phyloP scores from a whole-genome alignment of 1,140 invertebrate species.

The Zaprionus africanus region DNA sequence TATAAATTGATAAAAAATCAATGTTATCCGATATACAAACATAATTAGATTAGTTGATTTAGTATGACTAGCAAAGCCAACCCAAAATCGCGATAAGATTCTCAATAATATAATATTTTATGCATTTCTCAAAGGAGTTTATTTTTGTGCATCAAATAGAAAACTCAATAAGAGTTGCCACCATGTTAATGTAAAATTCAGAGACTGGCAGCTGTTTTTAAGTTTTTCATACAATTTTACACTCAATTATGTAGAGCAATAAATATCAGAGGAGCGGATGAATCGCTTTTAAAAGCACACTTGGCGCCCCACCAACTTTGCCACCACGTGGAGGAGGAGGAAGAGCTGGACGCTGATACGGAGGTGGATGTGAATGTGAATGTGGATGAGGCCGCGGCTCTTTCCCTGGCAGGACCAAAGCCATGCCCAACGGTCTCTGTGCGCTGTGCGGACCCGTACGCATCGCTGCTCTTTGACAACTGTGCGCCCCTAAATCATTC shows the following conservation, averaged over 20 bases:
- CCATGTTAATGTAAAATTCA: slow-evolving; percentile 4
- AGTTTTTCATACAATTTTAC: slow-evolving; percentile 61
- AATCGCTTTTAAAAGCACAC: slow-evolving; percentile 78
- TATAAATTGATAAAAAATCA: no score
- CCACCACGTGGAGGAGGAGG: slow-evolving; percentile 12
- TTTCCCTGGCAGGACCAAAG: slow-evolving; percentile 35
- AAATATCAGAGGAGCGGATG: slow-evolving; percentile 72
- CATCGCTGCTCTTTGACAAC: slow-evolving; percentile 83
- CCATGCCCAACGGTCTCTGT: slow-evolving; percentile 14
- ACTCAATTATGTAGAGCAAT: slow-evolving; percentile 77
- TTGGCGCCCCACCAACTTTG: slow-evolving; percentile 58
- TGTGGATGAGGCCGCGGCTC: slow-evolving; percentile 23
- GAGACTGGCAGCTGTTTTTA: slow-evolving; percentile 33
- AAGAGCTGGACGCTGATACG: slow-evolving; percentile 15
- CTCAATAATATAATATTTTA: no score
- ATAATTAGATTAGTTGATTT: no score
- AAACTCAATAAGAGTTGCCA: neutral
- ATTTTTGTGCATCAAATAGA: neutral
- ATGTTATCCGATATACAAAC: no score
- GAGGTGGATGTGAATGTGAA: neutral
- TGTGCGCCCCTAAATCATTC: slow-evolving; percentile 79
- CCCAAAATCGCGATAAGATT: no score
- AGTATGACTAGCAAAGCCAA: no score
- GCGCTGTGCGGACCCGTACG: slow-evolving; percentile 52
- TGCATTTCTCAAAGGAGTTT: no score